A percentile compares a stretch with the other conserved stretches of the same genome.
Conservation (phyloP, 2,113 vertebrate species). For the Ginglymostoma cirratum region DNA sequence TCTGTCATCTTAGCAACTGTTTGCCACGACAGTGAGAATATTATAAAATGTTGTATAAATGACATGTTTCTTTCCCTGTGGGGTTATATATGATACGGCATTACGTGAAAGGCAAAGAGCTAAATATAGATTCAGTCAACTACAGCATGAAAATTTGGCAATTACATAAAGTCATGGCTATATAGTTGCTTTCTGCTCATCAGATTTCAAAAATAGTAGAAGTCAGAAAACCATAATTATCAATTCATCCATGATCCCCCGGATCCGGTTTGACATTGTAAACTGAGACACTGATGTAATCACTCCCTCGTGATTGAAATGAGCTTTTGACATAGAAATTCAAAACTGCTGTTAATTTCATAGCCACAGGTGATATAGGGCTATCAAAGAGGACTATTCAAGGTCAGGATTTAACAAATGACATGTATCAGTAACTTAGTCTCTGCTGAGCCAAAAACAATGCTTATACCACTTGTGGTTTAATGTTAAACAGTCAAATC, state of each 20-base stretch:
- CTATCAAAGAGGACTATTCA: not conserved
- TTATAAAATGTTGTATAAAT: not conserved
- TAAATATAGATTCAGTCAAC: not conserved
- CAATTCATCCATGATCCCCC: not conserved
- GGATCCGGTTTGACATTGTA: not conserved
- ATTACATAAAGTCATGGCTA: not conserved
- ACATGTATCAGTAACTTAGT: not conserved
- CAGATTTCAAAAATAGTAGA: not conserved
- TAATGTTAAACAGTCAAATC: not conserved
- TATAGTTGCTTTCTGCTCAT: not conserved
- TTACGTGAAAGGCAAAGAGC: not conserved
- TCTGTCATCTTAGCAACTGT: no score
- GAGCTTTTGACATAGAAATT: not conserved
- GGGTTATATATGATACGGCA: not conserved
- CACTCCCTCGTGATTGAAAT: not conserved
- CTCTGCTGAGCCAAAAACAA: not conserved
- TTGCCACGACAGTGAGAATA: no score
- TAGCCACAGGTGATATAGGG: not conserved
- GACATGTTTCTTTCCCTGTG: not conserved
- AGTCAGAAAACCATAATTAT: not conserved
- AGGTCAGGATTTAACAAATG: conserved; percentile 13
- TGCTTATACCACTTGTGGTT: not conserved
- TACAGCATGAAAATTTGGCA: not conserved
- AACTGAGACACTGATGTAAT: not conserved
- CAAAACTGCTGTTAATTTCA: not conserved